Evolutionary conservation across 2,888 invertebrate genomes (phyloP).

Genomic region (Drosophila glabriapex): DNA sequence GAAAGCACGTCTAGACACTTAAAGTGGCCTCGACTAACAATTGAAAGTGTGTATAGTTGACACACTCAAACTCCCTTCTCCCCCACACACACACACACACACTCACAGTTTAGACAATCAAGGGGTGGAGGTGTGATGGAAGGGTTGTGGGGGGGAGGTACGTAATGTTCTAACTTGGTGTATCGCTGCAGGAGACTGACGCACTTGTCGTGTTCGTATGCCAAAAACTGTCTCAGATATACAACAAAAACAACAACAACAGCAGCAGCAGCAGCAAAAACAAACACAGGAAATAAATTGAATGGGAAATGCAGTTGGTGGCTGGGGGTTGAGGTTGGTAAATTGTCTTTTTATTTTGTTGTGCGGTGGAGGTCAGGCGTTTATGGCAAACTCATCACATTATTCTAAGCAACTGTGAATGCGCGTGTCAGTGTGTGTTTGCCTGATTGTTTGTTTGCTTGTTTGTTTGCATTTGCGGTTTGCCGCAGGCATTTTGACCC

Average conservation of each 20-base stretch:
- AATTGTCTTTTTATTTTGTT: conserved; percentile 11
- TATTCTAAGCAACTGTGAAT: conserved; percentile 15
- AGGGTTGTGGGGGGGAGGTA: neutral
- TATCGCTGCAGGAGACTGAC: conserved; percentile 13
- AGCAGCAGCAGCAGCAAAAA: conserved; percentile 1
- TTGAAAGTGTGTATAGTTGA: conserved; percentile 19
- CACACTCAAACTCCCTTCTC: neutral
- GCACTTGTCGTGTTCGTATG: conserved; percentile 16
- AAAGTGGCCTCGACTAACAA: conserved; percentile 27
- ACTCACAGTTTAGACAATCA: neutral
- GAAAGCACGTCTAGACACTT: conserved; percentile 19
- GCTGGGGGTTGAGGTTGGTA: neutral
- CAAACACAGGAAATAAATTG: conserved; percentile 26
- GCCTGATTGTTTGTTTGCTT: neutral
- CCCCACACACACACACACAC: neutral
- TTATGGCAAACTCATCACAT: conserved; percentile 18
- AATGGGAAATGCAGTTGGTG: conserved; percentile 15
- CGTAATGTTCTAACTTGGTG: conserved; percentile 36
- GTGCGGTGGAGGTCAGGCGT: conserved; percentile 24
- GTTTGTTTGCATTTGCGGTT: conserved; percentile 18
- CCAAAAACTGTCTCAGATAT: conserved; percentile 19
- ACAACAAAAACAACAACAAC: conserved; percentile 1
- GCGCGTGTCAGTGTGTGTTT: conserved; percentile 8
- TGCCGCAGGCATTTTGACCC: conserved; percentile 25
- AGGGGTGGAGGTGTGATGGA: neutral